Evolutionary conservation across 2,113 vertebrate species (phyloP).

Genomic region (Himantopus leucocephalus): DNA sequence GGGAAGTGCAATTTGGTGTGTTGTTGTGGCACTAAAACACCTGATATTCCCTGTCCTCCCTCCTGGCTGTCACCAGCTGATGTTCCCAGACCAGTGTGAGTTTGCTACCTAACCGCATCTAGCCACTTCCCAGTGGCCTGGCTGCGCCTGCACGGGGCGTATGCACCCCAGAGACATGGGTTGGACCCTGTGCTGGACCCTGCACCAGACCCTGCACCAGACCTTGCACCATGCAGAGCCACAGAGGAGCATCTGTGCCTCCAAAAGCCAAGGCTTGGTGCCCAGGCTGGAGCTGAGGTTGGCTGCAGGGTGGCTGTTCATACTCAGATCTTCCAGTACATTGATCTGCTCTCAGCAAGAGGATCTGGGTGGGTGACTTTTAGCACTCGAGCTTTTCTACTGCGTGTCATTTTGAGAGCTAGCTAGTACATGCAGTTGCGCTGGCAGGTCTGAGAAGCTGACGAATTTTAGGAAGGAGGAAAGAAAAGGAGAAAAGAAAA

Average conservation of each 20-base stretch:
- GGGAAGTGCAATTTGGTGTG: background rate
- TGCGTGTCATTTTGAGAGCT: background rate
- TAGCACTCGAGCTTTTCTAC: background rate
- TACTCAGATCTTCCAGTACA: background rate
- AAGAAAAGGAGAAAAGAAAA: background rate
- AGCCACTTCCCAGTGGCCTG: accelerated
- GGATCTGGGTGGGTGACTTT: background rate
- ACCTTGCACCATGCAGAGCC: background rate
- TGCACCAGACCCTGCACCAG: accelerated
- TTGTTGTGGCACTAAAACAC: background rate
- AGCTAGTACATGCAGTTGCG: background rate
- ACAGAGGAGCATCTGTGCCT: background rate
- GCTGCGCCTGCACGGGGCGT: accelerated
- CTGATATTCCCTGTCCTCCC: background rate
- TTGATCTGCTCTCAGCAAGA: background rate
- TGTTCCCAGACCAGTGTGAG: background rate
- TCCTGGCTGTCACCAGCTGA: background rate
- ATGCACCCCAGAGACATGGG: accelerated
- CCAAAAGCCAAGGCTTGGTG: accelerated
- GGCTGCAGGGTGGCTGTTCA: accelerated
- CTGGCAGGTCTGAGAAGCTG: background rate
- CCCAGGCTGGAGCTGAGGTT: background rate
- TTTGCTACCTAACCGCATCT: background rate
- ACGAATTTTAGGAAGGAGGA: background rate
- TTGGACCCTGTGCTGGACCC: background rate